phyloP scores from a whole-genome alignment of 2,888 invertebrate genomes.

The Priocnemis perturbator region DNA sequence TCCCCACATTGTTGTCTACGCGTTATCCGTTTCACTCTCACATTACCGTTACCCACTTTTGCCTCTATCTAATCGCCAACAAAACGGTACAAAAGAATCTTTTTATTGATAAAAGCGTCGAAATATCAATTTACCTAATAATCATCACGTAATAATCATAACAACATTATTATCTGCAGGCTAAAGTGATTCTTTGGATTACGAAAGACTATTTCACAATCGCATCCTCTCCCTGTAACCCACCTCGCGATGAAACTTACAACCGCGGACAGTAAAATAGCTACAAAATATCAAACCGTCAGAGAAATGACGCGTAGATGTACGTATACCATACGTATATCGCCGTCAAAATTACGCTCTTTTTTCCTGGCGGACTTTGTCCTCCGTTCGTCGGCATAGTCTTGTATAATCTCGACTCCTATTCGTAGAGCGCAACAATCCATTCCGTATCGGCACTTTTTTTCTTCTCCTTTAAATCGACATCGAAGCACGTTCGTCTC shows the following conservation, averaged over 20 bases:
- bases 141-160: slow-evolving; percentile 61
- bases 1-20: not conserved
- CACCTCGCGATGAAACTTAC: slow-evolving; percentile 26
- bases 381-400: slow-evolving; percentile 40
- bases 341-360: slow-evolving; percentile 24
- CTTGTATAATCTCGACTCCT: slow-evolving; percentile 43
- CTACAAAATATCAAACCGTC: slow-evolving; percentile 44
- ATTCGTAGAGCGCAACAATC: slow-evolving; percentile 37
- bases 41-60: slow-evolving; percentile 1
- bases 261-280: slow-evolving; percentile 34
- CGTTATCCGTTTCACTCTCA: slow-evolving; percentile 1
- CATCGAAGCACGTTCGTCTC: slow-evolving; percentile 48
- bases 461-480: slow-evolving; percentile 14
- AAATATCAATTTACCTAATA: slow-evolving; percentile 59
- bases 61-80: slow-evolving; percentile 37
- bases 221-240: slow-evolving; percentile 31
- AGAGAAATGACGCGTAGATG: slow-evolving; percentile 19
- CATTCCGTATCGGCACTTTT: slow-evolving; percentile 45
- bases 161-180: slow-evolving; percentile 55
- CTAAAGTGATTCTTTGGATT: slow-evolving; percentile 50
- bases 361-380: slow-evolving; percentile 30
- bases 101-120: slow-evolving; percentile 58
- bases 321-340: no score
- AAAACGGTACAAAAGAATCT: slow-evolving; percentile 47
- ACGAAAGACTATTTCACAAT: slow-evolving; percentile 54